Percentiles rank a stretch among this genome's conserved stretches.
Conservation (phyloP, 2,113 vertebrate species). For the Istiophorus platypterus region DNA sequence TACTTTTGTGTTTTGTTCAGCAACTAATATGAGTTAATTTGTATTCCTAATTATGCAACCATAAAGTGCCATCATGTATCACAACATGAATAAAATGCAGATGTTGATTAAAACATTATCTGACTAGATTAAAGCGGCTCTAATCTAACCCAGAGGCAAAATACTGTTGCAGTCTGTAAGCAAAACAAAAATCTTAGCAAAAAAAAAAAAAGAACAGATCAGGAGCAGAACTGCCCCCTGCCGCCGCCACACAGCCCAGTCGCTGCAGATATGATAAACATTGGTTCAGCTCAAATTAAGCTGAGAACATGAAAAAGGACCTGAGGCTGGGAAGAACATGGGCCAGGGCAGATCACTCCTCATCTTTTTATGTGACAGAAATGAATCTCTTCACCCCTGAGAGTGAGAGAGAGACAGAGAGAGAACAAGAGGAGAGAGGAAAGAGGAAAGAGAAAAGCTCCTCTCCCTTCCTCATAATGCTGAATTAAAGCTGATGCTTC, state of each 20-base stretch:
- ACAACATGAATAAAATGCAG: slow-evolving; percentile 59
- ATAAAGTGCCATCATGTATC: slow-evolving; percentile 51
- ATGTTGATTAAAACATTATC: slow-evolving; percentile 73
- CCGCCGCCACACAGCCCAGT: slow-evolving; percentile 51
- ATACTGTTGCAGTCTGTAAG: slow-evolving; percentile 35
- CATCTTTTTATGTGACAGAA: slow-evolving; percentile 69
- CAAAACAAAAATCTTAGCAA: slow-evolving; percentile 58
- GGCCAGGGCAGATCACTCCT: slow-evolving; percentile 60
- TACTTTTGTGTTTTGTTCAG: slow-evolving; percentile 19
- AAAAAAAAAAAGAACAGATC: not conserved
- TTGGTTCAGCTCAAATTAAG: slow-evolving; percentile 68
- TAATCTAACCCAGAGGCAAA: slow-evolving; percentile 60
- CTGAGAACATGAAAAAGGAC: slow-evolving; percentile 65
- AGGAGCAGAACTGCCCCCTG: slow-evolving; percentile 35
- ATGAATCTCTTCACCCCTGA: slow-evolving; percentile 57
- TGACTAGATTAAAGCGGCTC: slow-evolving; percentile 64
- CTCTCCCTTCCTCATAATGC: slow-evolving; percentile 45
- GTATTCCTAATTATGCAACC: slow-evolving; percentile 50
- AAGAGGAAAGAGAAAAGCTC: not conserved
- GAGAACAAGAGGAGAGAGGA: slow-evolving; percentile 15
- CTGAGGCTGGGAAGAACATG: slow-evolving; percentile 53
- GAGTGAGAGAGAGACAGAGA: slow-evolving; percentile 23
- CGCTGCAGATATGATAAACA: slow-evolving; percentile 62
- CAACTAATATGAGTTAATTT: slow-evolving; percentile 32
- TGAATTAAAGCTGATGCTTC: slow-evolving; percentile 67